Evolutionary conservation across 2,797 vertebrate genomes (phyloP).

Genomic region (Poeciliopsis infans): DNA sequence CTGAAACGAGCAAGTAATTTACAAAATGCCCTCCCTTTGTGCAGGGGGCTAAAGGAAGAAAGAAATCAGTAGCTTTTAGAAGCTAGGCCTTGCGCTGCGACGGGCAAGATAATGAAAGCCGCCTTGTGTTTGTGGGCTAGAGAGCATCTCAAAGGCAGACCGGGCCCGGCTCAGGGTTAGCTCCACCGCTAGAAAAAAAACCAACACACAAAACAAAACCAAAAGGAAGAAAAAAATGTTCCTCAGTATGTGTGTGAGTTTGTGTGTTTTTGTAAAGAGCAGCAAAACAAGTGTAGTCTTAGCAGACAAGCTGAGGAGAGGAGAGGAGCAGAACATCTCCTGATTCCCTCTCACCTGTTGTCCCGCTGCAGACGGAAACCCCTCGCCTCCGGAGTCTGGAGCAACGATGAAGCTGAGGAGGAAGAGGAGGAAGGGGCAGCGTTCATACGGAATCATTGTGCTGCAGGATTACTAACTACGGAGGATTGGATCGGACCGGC

Average conservation of each 20-base stretch:
- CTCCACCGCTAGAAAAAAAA: conserved; percentile 78
- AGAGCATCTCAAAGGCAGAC: conserved; percentile 99
- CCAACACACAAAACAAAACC: conserved; percentile 21
- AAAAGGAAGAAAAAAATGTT: conserved; percentile 55
- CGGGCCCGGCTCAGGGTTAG: conserved; percentile 93
- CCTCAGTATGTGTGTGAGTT: conserved; percentile 64
- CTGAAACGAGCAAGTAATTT: conserved; percentile 99
- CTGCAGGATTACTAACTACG: conserved; percentile 52
- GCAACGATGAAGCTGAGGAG: conserved; percentile 34
- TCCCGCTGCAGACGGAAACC: conserved; percentile 55
- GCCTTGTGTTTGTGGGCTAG: conserved; percentile 98
- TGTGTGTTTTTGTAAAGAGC: conserved; percentile 91
- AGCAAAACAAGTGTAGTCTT: conserved; percentile 77
- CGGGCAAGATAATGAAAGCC: conserved; percentile 99
- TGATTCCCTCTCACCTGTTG: conserved; percentile 65
- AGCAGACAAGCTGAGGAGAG: conserved; percentile 69
- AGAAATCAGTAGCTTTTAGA: conserved; percentile 99
- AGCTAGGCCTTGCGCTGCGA: conserved; percentile 98
- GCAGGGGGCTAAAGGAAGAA: conserved; percentile 97
- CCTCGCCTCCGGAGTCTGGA: conserved; percentile 27
- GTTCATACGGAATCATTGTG: conserved; percentile 38
- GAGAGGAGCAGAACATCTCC: conserved; percentile 43
- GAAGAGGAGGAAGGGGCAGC: conserved; percentile 29
- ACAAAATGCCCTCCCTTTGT: conserved; percentile 99
- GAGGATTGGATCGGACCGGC: conserved; percentile 39